Evolutionary conservation across 2,797 vertebrate species (phyloP), one percentile per base, ranked within the genome.

Genomic region (Trichosurus vulpecula): DNA sequence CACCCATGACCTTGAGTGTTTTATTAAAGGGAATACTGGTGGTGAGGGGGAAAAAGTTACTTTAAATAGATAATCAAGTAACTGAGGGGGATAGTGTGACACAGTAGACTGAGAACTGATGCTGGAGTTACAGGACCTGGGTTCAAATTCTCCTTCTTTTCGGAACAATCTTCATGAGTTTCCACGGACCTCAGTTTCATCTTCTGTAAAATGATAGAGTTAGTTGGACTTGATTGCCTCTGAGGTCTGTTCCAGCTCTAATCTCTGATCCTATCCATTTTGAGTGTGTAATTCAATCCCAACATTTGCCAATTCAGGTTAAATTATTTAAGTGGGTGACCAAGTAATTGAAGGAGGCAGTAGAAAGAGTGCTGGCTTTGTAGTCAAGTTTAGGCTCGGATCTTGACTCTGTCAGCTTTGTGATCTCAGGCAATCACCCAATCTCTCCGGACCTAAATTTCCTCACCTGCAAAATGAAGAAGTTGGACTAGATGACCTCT

Each of bases 61-160:
- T 52, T 93, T 92, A 94, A 66, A 74, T 66, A 95, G 87, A 93
- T 87, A 95, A 87, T 6, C 19, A 22, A 41, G 66, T 81, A 74
- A 74, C 11, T 74, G 66, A 74, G n/a, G n/a, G n/a, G 16, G 19
- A 19, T 81, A 81, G n/a, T 47, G 6, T 81, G n/a, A 16, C 22
- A 47, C 41, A 81, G 22, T 9, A 74, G 66, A 74, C n/a, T 27
- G 74, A 81, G 19, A n/a, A 81, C 19, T 81, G 19, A 81, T 6
- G 16, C 19, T 81, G 6, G 6, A 81, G 6, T 47, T 16, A 81
- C 6, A 25, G 66, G 6, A 25, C 66, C 2, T 25, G 41, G 2
- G 22, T 81, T 81, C 41, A 81, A 81, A 81, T 81, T 41, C 22
- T 47, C 41, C 41, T 22, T 81, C 74, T 81, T n/a, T 47, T 25